phyloP scores from a whole-genome alignment of 2,797 vertebrate species.

The Cirrhinus molitorella region DNA sequence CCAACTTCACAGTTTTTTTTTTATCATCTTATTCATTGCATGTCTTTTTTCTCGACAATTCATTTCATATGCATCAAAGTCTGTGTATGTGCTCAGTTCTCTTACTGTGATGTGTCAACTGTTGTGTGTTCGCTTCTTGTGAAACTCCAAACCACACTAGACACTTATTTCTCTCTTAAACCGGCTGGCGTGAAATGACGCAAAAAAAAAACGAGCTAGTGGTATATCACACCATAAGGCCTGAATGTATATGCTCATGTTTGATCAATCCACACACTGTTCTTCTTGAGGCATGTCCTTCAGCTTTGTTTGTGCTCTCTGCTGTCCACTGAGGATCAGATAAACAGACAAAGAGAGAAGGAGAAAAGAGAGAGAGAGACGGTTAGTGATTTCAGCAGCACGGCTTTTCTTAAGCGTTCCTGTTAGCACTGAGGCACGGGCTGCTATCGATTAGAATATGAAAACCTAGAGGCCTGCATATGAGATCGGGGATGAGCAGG shows the following conservation, averaged over 20 bases:
- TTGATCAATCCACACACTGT: conserved; percentile 30
- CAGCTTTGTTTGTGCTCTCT: conserved; percentile 33
- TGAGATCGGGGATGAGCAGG: conserved; percentile 39
- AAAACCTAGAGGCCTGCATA: conserved; percentile 46
- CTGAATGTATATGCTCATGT: not conserved
- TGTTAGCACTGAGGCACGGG: conserved; percentile 38
- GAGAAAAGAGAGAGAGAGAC: conserved; percentile 37
- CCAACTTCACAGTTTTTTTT: conserved; percentile 22
- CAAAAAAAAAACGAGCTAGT: not conserved
- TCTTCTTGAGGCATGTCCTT: conserved; percentile 40
- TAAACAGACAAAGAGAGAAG: conserved; percentile 35
- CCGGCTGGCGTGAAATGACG: not conserved
- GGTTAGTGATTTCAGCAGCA: conserved; percentile 30
- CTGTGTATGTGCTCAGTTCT: conserved; percentile 28
- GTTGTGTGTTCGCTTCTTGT: conserved; percentile 15
- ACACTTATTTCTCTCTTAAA: conserved; percentile 26
- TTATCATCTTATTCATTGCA: conserved; percentile 12
- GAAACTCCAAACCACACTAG: not conserved
- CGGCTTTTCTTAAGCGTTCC: conserved; percentile 43
- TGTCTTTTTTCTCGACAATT: conserved; percentile 29
- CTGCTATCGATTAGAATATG: conserved; percentile 55
- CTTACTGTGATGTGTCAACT: conserved; percentile 23
- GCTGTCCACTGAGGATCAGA: conserved; percentile 32
- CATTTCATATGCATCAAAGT: conserved; percentile 47
- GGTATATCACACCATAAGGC: not conserved